These are phyloP conservation scores for Aurelia aurita complex sp. Pacific DNA, from an alignment of 30 jellyfish, hydroid and myxozoan species.

Conservation along the genomic window DNA sequence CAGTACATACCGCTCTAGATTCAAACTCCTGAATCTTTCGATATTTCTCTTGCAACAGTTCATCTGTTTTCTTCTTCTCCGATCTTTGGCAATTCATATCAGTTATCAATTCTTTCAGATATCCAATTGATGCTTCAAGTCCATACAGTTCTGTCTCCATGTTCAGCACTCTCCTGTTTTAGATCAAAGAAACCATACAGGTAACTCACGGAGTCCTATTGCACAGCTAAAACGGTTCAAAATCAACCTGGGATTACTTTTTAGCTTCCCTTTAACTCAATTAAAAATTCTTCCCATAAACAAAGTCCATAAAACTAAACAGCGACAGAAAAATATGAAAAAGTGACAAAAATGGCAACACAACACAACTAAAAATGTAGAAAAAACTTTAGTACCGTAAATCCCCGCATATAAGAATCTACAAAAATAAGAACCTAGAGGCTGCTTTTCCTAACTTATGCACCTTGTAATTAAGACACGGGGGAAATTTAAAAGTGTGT, in stretches of 20 bases:
- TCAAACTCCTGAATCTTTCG: constrained; percentile 56
- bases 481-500: too few relatives aligned
- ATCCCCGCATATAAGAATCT: too few relatives aligned
- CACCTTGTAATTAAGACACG: too few relatives aligned
- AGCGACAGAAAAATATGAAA: too few relatives aligned
- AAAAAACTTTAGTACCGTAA: too few relatives aligned
- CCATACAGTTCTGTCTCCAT: constrained; percentile 63
- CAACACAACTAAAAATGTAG: too few relatives aligned
- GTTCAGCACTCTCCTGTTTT: constrained; percentile 27
- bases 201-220: neutral
- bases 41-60: constrained; percentile 28
- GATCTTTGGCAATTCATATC: constrained; percentile 27
- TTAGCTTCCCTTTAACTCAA: neutral
- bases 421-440: too few relatives aligned
- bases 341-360: too few relatives aligned
- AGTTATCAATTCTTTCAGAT: constrained; percentile 31
- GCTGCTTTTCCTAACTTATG: too few relatives aligned
- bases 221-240: too few relatives aligned
- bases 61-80: constrained; percentile 38
- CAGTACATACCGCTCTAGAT: constrained; percentile 29
- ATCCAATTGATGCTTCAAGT: constrained; percentile 43
- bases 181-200: neutral
- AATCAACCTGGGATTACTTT: neutral
- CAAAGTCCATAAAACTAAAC: too few relatives aligned
- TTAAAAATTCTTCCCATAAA: too few relatives aligned